A percentile compares a stretch with the other conserved stretches of the same genome.
These are phyloP conservation scores for Ecliptopera silaceata DNA, from an alignment of 2,888 invertebrate species.

Conservation along the genomic window DNA sequence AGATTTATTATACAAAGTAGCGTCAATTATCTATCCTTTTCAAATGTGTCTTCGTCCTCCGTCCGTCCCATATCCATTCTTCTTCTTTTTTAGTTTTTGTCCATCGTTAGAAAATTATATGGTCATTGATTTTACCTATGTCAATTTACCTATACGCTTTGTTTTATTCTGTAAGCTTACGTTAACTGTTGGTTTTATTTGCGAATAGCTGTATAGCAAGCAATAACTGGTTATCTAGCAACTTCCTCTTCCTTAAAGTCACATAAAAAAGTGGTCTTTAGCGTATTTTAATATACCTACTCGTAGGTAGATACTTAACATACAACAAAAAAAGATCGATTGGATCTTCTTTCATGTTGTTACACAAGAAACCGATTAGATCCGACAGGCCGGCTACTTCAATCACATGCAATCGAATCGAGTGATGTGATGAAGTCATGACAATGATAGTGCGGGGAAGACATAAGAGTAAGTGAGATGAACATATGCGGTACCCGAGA, in stretches of 20 bases:
- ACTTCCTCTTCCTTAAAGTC: too few species aligned
- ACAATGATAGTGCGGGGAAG: constrained; percentile 57
- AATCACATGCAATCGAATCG: constrained; percentile 51
- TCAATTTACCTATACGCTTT: too few species aligned
- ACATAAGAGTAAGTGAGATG: constrained; percentile 47
- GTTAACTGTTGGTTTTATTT: background rate
- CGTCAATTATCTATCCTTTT: constrained; percentile 9
- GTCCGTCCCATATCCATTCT: too few species aligned
- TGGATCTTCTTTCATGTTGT: constrained; percentile 11
- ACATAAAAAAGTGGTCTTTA: too few species aligned
- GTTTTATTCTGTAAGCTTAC: too few species aligned
- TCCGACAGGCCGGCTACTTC: constrained; percentile 47
- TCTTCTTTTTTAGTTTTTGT: too few species aligned
- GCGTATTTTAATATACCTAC: background rate
- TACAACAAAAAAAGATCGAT: background rate
- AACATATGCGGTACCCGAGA: constrained; percentile 40
- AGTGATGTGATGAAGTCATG: constrained; percentile 60
- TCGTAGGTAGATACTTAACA: background rate
- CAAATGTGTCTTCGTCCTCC: constrained; percentile 9
- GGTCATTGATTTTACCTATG: too few species aligned
- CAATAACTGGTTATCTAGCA: too few species aligned
- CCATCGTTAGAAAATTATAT: too few species aligned
- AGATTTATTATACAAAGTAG: constrained; percentile 13
- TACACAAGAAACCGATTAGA: constrained; percentile 21
- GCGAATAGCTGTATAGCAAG: background rate